Percentiles rank a stretch among this genome's conserved stretches.
These are phyloP conservation scores for Dinomys branickii DNA, from an alignment of 2,113 vertebrate species.

Conservation along the genomic window DNA sequence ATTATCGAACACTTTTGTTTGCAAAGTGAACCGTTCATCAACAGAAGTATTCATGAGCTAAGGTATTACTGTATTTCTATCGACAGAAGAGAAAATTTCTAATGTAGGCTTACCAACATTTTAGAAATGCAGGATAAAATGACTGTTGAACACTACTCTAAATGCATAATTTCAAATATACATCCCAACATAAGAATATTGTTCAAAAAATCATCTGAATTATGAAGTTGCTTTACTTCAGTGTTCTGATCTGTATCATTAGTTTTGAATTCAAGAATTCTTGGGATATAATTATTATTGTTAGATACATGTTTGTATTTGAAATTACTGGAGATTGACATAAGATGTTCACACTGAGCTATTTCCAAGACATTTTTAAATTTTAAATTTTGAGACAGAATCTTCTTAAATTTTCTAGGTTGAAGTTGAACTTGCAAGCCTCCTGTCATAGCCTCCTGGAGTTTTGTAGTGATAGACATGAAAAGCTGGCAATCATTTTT, in stretches of 20 bases:
- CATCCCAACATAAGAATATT: not conserved
- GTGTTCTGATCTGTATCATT: not conserved
- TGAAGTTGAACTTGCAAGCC: no score
- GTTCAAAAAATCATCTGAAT: not conserved
- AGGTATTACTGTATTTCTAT: not conserved
- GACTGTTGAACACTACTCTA: not conserved
- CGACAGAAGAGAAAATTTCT: not conserved
- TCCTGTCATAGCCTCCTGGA: no score
- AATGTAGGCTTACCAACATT: not conserved
- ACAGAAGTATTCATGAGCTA: not conserved
- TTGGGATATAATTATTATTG: not conserved
- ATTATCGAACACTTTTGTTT: not conserved
- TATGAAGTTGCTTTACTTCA: not conserved
- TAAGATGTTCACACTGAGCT: no score
- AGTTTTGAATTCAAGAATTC: not conserved
- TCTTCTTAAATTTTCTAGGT: no score
- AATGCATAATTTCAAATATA: not conserved
- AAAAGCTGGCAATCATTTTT: not conserved
- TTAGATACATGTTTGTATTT: not conserved
- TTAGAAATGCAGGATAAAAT: not conserved
- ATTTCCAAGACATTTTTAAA: no score
- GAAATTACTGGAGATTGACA: no score
- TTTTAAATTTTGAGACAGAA: no score
- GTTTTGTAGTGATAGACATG: no score
- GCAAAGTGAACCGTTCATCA: not conserved